Percentiles rank a stretch among this genome's conserved stretches.
Conservation (phyloP, 2,797 vertebrate genomes). For the Eulemur albifrons region DNA sequence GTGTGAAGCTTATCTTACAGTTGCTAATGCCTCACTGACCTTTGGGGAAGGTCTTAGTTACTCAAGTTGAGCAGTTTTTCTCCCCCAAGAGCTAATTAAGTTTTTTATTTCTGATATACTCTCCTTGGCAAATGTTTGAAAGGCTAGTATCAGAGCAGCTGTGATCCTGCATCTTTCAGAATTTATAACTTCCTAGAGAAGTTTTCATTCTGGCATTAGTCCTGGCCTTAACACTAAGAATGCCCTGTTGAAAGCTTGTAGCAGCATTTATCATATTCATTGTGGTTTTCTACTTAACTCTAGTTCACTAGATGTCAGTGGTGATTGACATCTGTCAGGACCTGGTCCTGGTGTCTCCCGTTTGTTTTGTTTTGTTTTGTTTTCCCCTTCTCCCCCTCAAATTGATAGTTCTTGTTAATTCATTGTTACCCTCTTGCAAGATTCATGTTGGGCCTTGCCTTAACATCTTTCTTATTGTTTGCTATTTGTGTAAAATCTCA, state of each 20-base stretch:
- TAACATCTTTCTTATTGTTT: constrained; percentile 23
- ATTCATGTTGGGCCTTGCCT: neutral
- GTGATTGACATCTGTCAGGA: neutral
- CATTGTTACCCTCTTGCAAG: neutral
- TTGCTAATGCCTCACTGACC: constrained; percentile 76
- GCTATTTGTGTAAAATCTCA: constrained; percentile 34
- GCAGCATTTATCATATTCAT: neutral
- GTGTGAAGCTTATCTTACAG: constrained; percentile 77
- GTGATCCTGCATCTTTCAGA: constrained; percentile 64
- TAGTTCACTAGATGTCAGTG: neutral
- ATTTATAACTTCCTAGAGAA: constrained; percentile 74
- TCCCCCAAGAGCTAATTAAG: constrained; percentile 63
- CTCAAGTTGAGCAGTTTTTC: constrained; percentile 67
- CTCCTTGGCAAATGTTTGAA: constrained; percentile 61
- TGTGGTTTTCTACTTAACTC: constrained; percentile 23
- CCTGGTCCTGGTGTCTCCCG: neutral
- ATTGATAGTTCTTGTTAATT: constrained; percentile 22
- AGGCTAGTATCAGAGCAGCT: constrained; percentile 65
- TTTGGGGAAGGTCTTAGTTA: constrained; percentile 65
- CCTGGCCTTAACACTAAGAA: constrained; percentile 44
- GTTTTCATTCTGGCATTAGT: constrained; percentile 60
- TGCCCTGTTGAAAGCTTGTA: constrained; percentile 36
- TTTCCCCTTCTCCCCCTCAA: neutral
- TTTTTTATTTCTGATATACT: constrained; percentile 71
- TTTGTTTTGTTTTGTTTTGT: neutral